Base-by-base conservation (phyloP, 2,797 vertebrate genomes). In the Sebastes kiyomatsui region DNA sequence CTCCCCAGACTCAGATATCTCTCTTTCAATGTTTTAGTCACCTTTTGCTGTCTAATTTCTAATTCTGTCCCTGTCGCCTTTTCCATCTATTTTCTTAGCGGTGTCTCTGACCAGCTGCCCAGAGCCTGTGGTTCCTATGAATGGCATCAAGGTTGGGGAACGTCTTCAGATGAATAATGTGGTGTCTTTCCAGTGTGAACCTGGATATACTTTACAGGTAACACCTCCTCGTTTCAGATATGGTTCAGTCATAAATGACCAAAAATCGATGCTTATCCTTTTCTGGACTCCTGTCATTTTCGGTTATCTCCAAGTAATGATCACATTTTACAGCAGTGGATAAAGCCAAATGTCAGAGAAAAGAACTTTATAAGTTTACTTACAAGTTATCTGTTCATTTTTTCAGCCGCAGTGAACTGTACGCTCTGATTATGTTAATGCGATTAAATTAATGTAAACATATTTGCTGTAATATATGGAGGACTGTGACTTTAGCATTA, bases 111-210 rank as follows among this genome's bases (percentile, higher is more conserved):
- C 97, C 90, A 99, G 94, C 90, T 99, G 99, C 85, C 97, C 99
- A 0, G 98, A 99, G 85, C 98, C 99, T 0, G 86, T 97, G 0
- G 86, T 99, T 7, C 99, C 99, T 0, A 97, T 98, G 82, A 99
- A 98, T 0, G 97, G 97, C 13, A 93, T 98, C 83, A 99, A 98
- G 94, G 83, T 96, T 0, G 99, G 99, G 0, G 98, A 99, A 60
- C 96, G 98, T 67, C 97, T 99, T 67, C 94, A 99, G 87, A 98
- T 99, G 96, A 99, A 99, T 65, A 98, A 98, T 0, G 99, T 99
- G 30, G 97, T 99, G 80, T 99, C 97, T 20, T 99, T 99, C 93
- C 98, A 98, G 81, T 99, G 99, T 54, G 98, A 99, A 82, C 97
- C 98, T 0, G 99, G 99, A 82, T 99, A 99, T 18, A 97, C 97